Evolutionary conservation across 2,888 invertebrate genomes (phyloP), one percentile per base, ranked within the genome.

Genomic region (Pocota personata): DNA sequence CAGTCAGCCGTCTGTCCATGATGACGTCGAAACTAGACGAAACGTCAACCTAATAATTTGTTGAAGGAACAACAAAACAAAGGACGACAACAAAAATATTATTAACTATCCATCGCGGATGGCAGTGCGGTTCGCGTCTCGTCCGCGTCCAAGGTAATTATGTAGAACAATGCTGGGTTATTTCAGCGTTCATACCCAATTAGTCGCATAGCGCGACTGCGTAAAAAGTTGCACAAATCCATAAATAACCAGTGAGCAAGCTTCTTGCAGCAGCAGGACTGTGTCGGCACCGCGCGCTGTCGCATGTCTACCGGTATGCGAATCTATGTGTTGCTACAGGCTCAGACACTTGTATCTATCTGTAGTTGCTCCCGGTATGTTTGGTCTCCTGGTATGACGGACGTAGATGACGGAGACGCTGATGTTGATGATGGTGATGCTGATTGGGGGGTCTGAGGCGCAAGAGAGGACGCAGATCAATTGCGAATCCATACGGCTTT

Each of bases 171-270:
- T 90, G 88, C 87, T 76, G 83, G 88, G 88, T 88, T 88, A 88
- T 88, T 88, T 88, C 87, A 88, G 84, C 88, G 87, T 91, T 91
- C 91, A 91, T 91, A 91, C 91, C 91, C 91, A 91, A 91, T 91
- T 91, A 91, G 91, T 91, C 91, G 91, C 90, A 91, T 90, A 91
- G 90, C 91, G 91, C 91, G 91, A 90, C 91, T 90, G 90, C 90
- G 91, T 91, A 91, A 91, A 91, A 91, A 91, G 90, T 91, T 90
- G 91, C 90, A 91, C 91, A 90, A 89, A 91, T 90, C 91, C 91
- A 91, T 91, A 91, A 91, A 91, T 91, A 91, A 91, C 90, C 89
- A 82, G 69, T 75, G 88, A 88, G 88, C 87, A 86, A 79, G 76
- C 87, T 83, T 82, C 72, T 76, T 66, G 62, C 35, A 78, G 69